A percentile compares a stretch with the other conserved stretches of the same genome.
Evolutionary conservation across 1,140 invertebrate species (phyloP).

Genomic region (Belonocnema kinseyi): DNA sequence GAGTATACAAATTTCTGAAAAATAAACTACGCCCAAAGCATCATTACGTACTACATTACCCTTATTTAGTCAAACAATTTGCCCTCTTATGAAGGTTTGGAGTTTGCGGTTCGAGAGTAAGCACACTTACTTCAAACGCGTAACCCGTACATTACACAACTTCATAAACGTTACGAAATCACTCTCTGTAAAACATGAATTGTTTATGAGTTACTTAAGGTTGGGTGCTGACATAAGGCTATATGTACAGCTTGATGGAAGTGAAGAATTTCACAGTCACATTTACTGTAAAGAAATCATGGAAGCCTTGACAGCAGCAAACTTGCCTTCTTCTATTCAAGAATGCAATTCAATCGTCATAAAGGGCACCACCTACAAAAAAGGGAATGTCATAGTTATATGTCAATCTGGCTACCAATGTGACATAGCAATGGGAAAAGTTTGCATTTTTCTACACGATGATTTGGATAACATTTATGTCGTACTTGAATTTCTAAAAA

Average conservation of each 20-base stretch:
- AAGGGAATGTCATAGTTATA: slow-evolving; percentile 8
- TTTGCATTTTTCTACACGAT: slow-evolving; percentile 4
- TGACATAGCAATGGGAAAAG: slow-evolving; percentile 12
- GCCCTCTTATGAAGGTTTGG: background rate
- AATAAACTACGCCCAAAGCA: slow-evolving; percentile 25
- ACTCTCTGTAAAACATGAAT: slow-evolving; percentile 3
- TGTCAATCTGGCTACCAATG: background rate
- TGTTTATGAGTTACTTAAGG: slow-evolving; percentile 6
- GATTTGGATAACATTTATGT: background rate
- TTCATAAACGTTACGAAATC: background rate
- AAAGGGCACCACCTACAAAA: slow-evolving; percentile 16
- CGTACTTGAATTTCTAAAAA: background rate
- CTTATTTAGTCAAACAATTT: slow-evolving; percentile 3
- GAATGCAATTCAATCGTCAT: background rate
- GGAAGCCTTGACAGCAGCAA: background rate
- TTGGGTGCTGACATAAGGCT: background rate
- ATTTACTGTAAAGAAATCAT: slow-evolving; percentile 2
- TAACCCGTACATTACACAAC: background rate
- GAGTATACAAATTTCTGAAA: slow-evolving; percentile 11
- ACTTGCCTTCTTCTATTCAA: slow-evolving; percentile 10
- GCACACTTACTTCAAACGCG: background rate
- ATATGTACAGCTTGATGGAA: background rate
- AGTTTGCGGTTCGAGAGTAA: slow-evolving; percentile 1
- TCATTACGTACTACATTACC: slow-evolving; percentile 28
- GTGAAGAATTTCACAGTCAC: background rate